Percentiles rank a stretch among this genome's conserved stretches.
Conservation (phyloP, 2,888 invertebrate species). For the Silvanus unidentatus region DNA sequence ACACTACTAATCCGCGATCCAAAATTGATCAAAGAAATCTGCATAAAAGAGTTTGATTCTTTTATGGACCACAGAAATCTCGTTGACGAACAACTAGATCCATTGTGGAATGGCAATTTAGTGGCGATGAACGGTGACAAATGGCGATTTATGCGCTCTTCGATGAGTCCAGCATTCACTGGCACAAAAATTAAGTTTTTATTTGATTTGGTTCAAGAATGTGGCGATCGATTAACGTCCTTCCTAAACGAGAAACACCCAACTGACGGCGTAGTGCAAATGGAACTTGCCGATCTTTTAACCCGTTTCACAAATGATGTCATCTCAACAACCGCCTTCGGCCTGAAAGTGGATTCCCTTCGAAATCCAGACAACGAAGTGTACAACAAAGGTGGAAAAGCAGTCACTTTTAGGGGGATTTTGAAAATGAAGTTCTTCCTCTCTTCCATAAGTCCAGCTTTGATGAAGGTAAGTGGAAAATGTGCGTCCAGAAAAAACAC, state of each 20-base stretch:
- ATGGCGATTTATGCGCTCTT: constrained; percentile 43
- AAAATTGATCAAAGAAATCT: not conserved
- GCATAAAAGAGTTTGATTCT: not conserved
- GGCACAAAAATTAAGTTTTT: constrained; percentile 47
- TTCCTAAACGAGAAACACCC: not conserved
- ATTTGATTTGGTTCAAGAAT: constrained; percentile 37
- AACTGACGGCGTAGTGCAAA: constrained; percentile 33
- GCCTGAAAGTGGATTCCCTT: constrained; percentile 52
- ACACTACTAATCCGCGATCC: too few species aligned
- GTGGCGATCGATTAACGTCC: constrained; percentile 11
- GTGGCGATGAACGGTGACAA: constrained; percentile 18
- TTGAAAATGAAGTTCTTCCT: constrained; percentile 13
- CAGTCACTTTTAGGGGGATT: constrained; percentile 31
- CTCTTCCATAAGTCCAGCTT: constrained; percentile 10
- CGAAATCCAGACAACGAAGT: constrained; percentile 50
- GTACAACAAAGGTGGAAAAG: constrained; percentile 48
- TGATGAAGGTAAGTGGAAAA: constrained; percentile 18
- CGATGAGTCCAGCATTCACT: constrained; percentile 45
- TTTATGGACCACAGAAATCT: not conserved
- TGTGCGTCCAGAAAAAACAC: too few species aligned
- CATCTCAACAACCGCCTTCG: constrained; percentile 51
- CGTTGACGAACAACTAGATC: not conserved
- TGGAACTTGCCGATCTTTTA: constrained; percentile 12
- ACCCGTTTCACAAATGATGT: constrained; percentile 52
- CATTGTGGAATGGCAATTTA: too few species aligned